Evolutionary conservation across 2,888 invertebrate genomes (phyloP).

Genomic region (Ormyrus rosae): DNA sequence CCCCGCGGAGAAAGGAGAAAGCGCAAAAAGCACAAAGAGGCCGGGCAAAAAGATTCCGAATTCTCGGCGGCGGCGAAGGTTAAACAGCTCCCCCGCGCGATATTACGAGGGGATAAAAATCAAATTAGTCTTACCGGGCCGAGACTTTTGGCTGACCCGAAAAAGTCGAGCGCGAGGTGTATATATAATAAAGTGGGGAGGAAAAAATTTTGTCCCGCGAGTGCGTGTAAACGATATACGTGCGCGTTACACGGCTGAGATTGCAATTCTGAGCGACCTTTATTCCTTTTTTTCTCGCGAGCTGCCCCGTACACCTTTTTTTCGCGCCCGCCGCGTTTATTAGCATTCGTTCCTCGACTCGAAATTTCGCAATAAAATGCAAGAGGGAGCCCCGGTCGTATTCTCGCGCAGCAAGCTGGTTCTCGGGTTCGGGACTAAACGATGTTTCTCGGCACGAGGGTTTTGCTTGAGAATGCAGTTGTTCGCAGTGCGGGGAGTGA

Average conservation of each 20-base stretch:
- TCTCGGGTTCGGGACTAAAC: too few relatives aligned
- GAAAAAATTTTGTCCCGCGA: neutral
- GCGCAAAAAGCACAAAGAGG: neutral
- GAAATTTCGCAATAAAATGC: too few relatives aligned
- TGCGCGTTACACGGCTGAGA: slow-evolving; percentile 31
- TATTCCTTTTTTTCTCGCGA: neutral
- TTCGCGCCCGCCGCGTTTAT: neutral
- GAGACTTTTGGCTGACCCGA: slow-evolving; percentile 62
- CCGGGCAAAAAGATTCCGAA: neutral
- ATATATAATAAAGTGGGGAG: too few relatives aligned
- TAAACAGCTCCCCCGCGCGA: slow-evolving; percentile 61
- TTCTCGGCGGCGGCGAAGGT: slow-evolving; percentile 36
- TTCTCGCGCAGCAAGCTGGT: too few relatives aligned
- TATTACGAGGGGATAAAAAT: slow-evolving; percentile 71
- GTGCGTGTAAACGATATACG: neutral
- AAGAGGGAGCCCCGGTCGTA: too few relatives aligned
- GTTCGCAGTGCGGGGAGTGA: too few relatives aligned
- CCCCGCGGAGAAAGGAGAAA: neutral
- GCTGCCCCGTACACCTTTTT: neutral
- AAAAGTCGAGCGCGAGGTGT: slow-evolving; percentile 56
- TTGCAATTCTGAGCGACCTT: slow-evolving; percentile 21
- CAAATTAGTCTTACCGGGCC: slow-evolving; percentile 69
- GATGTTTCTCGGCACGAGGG: too few relatives aligned
- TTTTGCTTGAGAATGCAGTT: too few relatives aligned
- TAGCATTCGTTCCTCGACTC: too few relatives aligned